Evolutionary conservation across 2,888 invertebrate species (phyloP), one percentile per base, ranked within the genome.

Genomic region (Drosophila subquinaria): DNA sequence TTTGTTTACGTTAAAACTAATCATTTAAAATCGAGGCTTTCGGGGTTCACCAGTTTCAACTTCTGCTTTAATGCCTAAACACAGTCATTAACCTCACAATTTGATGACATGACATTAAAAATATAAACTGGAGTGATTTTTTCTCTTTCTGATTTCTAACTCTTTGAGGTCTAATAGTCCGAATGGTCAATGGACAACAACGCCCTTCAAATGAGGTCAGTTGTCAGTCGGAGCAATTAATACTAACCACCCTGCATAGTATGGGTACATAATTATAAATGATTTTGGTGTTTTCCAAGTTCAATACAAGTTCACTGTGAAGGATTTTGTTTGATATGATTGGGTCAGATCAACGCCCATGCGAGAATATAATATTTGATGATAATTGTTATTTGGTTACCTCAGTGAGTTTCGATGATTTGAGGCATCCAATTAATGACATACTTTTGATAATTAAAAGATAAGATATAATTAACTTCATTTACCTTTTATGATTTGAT

Each of bases 61-160:
- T 36, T 50, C 20, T 57, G 53, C 43, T 67, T 48, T 45, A 17
- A 60, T 64, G 45, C 38, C 45, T 79, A 73, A 75, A 66, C 80
- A 84, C 69, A 79, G 80, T 80, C 88, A 86, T 86, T 84, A 87
- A 84, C 87, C 80, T 81, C 80, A 79, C 73, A 76, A 73, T 71
- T 84, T 81, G 57, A 87, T 76, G 79, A 64, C 43, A 52, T 56
- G 47, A 43, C 60, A 65, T 78, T 66, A 65, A 78, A 74, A 56
- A 53, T 67, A 55, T 78, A 67, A 71, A 63, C 69, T 76, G 71
- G 61, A 52, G 70, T 64, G 53, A 56, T 53, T 69, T 76, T 56
- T 53, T 60, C 27, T 43, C 48, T 43, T 3, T 53, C 50, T 33
- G 59, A 61, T 50, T 65, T 71, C 59, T 42, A 65, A 63, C 73